These are phyloP conservation scores for Calliphora vomitoria DNA, from an alignment of 2,888 invertebrate species.

Conservation along the genomic window DNA sequence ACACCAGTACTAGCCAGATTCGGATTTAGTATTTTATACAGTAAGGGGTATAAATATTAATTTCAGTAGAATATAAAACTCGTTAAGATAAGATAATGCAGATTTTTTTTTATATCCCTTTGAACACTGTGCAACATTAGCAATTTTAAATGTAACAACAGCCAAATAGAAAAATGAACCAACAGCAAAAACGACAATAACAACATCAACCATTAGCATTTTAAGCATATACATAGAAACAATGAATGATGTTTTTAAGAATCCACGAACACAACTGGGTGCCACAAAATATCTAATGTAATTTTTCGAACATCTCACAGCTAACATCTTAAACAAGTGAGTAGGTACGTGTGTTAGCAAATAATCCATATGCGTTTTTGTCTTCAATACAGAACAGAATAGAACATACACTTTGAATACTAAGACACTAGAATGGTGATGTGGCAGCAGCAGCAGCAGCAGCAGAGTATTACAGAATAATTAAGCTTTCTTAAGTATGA, in stretches of 20 bases:
- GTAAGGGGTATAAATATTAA: too few species aligned
- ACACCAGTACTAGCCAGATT: too few species aligned
- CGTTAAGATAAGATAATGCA: too few species aligned
- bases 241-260: constrained; percentile 41
- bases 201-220: constrained; percentile 54
- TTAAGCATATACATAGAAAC: constrained; percentile 32
- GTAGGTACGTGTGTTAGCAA: neutral
- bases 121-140: constrained; percentile 54
- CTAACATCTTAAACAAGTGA: neutral
- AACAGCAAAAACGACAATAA: constrained; percentile 4
- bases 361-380: constrained; percentile 3
- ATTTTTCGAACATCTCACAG: neutral
- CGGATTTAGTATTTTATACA: too few species aligned
- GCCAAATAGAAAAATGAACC: constrained; percentile 47
- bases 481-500: constrained; percentile 36
- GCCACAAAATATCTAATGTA: constrained; percentile 27
- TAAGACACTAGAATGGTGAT: neutral
- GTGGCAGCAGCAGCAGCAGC: neutral
- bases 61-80: too few species aligned
- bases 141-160: constrained; percentile 48
- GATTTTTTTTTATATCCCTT: too few species aligned
- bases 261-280: constrained; percentile 48
- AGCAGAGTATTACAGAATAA: constrained; percentile 1
- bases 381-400: neutral
- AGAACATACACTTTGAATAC: neutral